phyloP scores from a whole-genome alignment of 2,113 vertebrate genomes.

The Bubo blakistoni region DNA sequence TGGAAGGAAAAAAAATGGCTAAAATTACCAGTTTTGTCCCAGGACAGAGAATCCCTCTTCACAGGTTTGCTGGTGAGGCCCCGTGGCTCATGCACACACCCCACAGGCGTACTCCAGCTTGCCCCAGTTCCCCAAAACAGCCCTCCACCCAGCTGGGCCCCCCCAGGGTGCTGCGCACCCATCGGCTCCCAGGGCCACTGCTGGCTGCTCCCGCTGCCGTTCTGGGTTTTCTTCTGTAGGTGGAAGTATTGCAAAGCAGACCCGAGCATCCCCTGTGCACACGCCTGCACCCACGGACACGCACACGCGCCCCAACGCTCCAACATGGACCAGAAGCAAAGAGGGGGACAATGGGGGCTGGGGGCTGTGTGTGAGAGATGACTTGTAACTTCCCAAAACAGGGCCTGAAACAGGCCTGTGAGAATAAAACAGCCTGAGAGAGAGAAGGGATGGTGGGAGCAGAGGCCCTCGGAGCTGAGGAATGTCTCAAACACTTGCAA shows the following conservation, averaged over 20 bases:
- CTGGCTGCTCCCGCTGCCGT: neutral
- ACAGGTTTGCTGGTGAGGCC: neutral
- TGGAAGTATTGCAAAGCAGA: conserved; percentile 49
- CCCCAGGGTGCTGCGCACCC: neutral
- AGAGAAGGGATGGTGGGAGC: too few species aligned
- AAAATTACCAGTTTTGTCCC: neutral
- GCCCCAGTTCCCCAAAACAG: neutral
- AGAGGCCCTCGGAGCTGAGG: too few species aligned
- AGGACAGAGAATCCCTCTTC: neutral
- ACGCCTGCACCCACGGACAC: fast-evolving
- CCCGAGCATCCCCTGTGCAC: neutral
- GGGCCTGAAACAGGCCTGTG: too few species aligned
- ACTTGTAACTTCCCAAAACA: too few species aligned
- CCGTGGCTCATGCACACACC: neutral
- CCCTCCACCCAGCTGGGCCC: neutral
- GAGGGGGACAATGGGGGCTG: neutral
- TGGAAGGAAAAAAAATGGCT: neutral
- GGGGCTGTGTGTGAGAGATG: too few species aligned
- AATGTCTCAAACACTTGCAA: too few species aligned
- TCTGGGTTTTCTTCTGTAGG: neutral
- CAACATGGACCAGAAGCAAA: fast-evolving
- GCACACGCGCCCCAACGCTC: too few species aligned
- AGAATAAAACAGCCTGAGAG: too few species aligned
- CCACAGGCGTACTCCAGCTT: neutral
- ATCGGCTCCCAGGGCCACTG: neutral